Evolutionary conservation across 2,888 invertebrate species (phyloP).

Genomic region (Drosophila incognita): DNA sequence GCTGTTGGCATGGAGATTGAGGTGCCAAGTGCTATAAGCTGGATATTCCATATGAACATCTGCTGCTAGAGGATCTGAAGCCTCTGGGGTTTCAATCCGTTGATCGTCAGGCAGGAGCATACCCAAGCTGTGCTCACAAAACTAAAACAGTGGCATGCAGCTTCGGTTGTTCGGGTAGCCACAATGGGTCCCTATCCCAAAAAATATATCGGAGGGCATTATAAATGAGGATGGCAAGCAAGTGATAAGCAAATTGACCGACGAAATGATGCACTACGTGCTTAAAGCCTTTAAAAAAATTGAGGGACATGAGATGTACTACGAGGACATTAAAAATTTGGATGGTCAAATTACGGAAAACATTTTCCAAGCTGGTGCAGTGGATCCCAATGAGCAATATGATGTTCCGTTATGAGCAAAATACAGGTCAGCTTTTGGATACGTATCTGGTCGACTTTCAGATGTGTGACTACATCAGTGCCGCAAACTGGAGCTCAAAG

Average conservation of each 20-base stretch:
- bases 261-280: constrained; percentile 21
- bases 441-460: constrained; percentile 73
- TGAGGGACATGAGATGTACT: constrained; percentile 59
- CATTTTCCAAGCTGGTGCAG: constrained; percentile 6
- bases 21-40: constrained; percentile 51
- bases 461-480: constrained; percentile 65
- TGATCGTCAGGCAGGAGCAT: constrained; percentile 69
- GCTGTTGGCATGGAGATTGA: constrained; percentile 49
- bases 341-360: constrained; percentile 27
- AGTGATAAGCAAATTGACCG: constrained; percentile 27
- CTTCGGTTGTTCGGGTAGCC: constrained; percentile 70
- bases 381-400: constrained; percentile 69
- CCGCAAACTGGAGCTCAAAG: constrained; percentile 66
- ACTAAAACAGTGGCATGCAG: constrained; percentile 81
- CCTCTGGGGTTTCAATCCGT: constrained; percentile 66
- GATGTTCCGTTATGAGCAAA: constrained; percentile 76
- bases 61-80: constrained; percentile 75
- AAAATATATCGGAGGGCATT: constrained; percentile 11
- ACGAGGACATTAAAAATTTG: constrained; percentile 53
- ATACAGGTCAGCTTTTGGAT: constrained; percentile 60
- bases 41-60: constrained; percentile 36
- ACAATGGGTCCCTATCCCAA: constrained; percentile 60
- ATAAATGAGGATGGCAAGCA: constrained; percentile 36
- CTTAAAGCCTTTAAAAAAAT: constrained; percentile 47
- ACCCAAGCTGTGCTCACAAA: constrained; percentile 72